Percentiles rank a stretch among this genome's conserved stretches.
Evolutionary conservation across 2,888 invertebrate genomes (phyloP).

Genomic region (Dryobotodes eremita): DNA sequence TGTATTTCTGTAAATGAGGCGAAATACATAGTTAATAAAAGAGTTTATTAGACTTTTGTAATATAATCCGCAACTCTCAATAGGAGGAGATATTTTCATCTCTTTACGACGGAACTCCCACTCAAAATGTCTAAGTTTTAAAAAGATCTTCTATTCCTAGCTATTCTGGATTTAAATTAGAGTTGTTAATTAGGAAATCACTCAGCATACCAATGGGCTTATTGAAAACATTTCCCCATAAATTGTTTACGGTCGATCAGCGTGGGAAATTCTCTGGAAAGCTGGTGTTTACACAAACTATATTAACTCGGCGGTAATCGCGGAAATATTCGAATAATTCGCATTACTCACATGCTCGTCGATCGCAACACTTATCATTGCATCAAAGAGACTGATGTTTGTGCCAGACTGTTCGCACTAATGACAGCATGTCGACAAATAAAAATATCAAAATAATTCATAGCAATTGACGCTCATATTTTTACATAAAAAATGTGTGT

Average conservation of each 20-base stretch:
- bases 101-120: slow-evolving; percentile 48
- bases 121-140: slow-evolving; percentile 34
- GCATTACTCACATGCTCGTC: slow-evolving; percentile 66
- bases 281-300: slow-evolving; percentile 70
- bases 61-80: slow-evolving; percentile 26
- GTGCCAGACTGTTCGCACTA: slow-evolving; percentile 47
- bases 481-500: slow-evolving; percentile 30
- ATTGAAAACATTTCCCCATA: slow-evolving; percentile 62
- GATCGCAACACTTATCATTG: slow-evolving; percentile 58
- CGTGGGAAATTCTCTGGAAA: slow-evolving; percentile 68
- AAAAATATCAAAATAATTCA: slow-evolving; percentile 50
- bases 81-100: slow-evolving; percentile 35
- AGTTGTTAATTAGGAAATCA: slow-evolving; percentile 36
- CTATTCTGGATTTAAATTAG: slow-evolving; percentile 33
- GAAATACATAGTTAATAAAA: slow-evolving; percentile 18
- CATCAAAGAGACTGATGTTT: slow-evolving; percentile 37
- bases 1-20: slow-evolving; percentile 3
- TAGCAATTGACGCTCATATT: slow-evolving; percentile 44
- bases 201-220: slow-evolving; percentile 32
- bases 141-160: slow-evolving; percentile 48
- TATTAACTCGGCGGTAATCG: slow-evolving; percentile 70
- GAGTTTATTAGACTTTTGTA: slow-evolving; percentile 42
- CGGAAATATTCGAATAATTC: slow-evolving; percentile 73
- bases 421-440: slow-evolving; percentile 24
- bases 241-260: slow-evolving; percentile 36